Conservation (phyloP, 1,140 invertebrate species). For the Tribolium castaneum region DNA sequence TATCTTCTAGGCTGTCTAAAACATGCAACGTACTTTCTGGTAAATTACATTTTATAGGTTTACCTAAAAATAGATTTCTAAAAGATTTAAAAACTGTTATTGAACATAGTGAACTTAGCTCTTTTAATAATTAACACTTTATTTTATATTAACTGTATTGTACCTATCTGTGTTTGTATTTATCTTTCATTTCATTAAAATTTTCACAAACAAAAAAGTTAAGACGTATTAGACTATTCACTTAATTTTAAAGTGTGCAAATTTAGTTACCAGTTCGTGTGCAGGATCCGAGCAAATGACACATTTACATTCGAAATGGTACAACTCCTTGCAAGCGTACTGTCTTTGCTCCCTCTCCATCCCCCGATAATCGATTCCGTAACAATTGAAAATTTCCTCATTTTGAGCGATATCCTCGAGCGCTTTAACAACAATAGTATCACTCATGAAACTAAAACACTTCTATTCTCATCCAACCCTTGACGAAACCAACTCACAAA, state of each 20-base stretch:
- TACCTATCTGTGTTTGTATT: too few species aligned
- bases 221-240: too few species aligned
- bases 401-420: conserved; percentile 56
- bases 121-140: too few species aligned
- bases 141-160: too few species aligned
- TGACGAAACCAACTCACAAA: conserved; percentile 12
- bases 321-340: conserved; percentile 53
- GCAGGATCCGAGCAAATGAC: conserved; percentile 55
- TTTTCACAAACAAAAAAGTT: too few species aligned
- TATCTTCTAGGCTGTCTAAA: too few species aligned
- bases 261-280: conserved; percentile 48
- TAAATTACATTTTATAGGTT: too few species aligned
- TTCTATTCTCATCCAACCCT: not conserved
- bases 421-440: conserved; percentile 60
- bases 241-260: not conserved
- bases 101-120: too few species aligned
- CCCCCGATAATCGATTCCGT: conserved; percentile 59
- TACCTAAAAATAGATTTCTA: too few species aligned
- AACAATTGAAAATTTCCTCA: conserved; percentile 62
- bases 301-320: conserved; percentile 61
- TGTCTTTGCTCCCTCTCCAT: conserved; percentile 54
- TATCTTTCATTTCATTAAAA: too few species aligned
- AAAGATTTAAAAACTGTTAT: too few species aligned
- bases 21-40: too few species aligned
- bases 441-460: conserved; percentile 57